Evolutionary conservation across 1,140 invertebrate species (phyloP).

Genomic region (Agrilus planipennis): DNA sequence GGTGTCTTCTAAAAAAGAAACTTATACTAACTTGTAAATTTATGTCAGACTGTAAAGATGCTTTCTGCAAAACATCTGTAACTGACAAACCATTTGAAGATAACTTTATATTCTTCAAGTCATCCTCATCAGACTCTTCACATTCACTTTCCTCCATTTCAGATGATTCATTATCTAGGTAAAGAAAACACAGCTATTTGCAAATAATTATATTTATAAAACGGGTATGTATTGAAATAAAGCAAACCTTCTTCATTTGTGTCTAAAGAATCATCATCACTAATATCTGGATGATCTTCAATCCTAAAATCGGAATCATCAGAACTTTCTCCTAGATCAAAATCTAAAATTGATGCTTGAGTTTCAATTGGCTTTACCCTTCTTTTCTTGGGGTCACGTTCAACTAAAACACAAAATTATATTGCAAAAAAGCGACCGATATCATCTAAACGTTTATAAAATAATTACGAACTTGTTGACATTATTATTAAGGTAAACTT

Average conservation of each 20-base stretch:
- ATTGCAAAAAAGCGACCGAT: not conserved
- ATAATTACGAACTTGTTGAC: too few relatives aligned
- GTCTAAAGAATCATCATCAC: constrained; percentile 51
- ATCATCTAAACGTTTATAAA: not conserved
- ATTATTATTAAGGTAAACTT: too few relatives aligned
- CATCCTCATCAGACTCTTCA: constrained; percentile 35
- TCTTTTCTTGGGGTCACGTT: constrained; percentile 72
- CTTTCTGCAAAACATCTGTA: not conserved
- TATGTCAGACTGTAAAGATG: constrained; percentile 9
- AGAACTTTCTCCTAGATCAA: constrained; percentile 83
- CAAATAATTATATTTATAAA: not conserved
- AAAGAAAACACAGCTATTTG: not conserved
- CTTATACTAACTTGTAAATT: not conserved
- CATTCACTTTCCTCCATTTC: constrained; percentile 29
- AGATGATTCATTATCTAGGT: constrained; percentile 25
- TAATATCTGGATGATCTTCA: constrained; percentile 71
- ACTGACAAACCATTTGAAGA: not conserved
- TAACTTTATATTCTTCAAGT: constrained; percentile 29
- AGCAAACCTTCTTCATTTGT: constrained; percentile 38
- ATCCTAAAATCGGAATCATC: constrained; percentile 93
- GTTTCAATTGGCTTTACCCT: constrained; percentile 74
- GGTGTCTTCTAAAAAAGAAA: not conserved
- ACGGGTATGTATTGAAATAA: not conserved
- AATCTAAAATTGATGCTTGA: constrained; percentile 60
- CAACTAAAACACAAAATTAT: constrained; percentile 45